Percentiles rank a stretch among this genome's conserved stretches.
Evolutionary conservation across 2,888 invertebrate genomes (phyloP).

Genomic region (Halictus quadricinctus): DNA sequence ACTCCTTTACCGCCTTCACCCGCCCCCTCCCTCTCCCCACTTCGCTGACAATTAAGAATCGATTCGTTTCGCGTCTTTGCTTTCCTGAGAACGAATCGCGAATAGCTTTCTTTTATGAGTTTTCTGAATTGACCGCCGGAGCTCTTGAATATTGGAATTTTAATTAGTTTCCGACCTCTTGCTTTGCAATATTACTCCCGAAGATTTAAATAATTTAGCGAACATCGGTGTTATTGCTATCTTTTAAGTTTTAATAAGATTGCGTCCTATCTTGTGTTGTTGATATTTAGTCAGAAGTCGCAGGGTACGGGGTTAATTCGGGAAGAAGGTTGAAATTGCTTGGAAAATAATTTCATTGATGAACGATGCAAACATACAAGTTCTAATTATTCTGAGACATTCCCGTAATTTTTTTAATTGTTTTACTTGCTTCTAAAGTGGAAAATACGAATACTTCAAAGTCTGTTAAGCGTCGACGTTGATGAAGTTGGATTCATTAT

Average conservation of each 20-base stretch:
- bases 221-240: too few species aligned
- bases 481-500: too few species aligned
- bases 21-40: not conserved
- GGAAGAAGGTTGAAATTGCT: not conserved
- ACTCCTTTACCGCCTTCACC: not conserved
- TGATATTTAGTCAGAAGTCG: not conserved
- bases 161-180: not conserved
- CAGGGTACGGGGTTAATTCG: not conserved
- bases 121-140: not conserved
- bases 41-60: conserved; percentile 44
- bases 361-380: not conserved
- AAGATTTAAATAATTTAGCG: not conserved
- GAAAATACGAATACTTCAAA: too few species aligned
- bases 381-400: not conserved
- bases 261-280: not conserved
- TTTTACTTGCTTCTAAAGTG: too few species aligned
- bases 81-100: not conserved
- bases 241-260: not conserved
- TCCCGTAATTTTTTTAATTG: too few species aligned
- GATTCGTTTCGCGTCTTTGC: conserved; percentile 26
- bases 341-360: not conserved
- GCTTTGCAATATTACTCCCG: not conserved
- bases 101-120: not conserved
- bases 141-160: not conserved
- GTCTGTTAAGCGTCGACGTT: too few species aligned